These are phyloP conservation scores for Martes martes DNA, from an alignment of 2,113 vertebrate species.

Conservation along the genomic window DNA sequence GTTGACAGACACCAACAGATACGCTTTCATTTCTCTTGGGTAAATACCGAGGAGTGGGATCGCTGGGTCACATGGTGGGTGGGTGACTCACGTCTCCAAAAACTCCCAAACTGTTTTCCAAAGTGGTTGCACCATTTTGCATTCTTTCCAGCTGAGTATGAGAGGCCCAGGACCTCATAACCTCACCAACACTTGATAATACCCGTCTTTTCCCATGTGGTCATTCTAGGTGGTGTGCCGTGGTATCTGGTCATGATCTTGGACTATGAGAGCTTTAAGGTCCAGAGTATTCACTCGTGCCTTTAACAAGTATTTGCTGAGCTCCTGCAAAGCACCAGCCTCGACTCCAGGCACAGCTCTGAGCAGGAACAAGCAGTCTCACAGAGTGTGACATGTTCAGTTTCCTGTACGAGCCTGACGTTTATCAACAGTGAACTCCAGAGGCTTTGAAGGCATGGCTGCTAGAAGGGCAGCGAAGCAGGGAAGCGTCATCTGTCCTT, in stretches of 20 bases:
- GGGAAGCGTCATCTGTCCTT: rapidly evolving
- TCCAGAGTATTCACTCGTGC: neutral
- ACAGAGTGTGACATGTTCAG: rapidly evolving
- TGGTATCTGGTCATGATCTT: neutral
- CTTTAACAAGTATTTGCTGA: neutral
- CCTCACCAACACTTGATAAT: neutral
- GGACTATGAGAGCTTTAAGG: neutral
- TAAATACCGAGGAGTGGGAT: neutral
- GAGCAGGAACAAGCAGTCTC: no score
- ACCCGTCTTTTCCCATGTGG: rapidly evolving
- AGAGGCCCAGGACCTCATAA: neutral
- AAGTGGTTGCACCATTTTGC: rapidly evolving
- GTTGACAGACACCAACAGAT: rapidly evolving
- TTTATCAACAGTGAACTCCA: no score
- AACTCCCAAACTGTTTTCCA: neutral
- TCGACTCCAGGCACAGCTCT: neutral
- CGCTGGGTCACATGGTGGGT: neutral
- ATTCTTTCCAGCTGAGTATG: neutral
- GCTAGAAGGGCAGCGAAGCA: neutral
- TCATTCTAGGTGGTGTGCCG: rapidly evolving
- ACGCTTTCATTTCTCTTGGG: neutral
- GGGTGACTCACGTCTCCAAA: neutral
- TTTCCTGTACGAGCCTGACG: rapidly evolving
- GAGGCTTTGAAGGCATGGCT: neutral
- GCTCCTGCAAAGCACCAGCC: neutral